phyloP scores from a whole-genome alignment of 2,888 invertebrate species.

The Sinhomidia bicolor region DNA sequence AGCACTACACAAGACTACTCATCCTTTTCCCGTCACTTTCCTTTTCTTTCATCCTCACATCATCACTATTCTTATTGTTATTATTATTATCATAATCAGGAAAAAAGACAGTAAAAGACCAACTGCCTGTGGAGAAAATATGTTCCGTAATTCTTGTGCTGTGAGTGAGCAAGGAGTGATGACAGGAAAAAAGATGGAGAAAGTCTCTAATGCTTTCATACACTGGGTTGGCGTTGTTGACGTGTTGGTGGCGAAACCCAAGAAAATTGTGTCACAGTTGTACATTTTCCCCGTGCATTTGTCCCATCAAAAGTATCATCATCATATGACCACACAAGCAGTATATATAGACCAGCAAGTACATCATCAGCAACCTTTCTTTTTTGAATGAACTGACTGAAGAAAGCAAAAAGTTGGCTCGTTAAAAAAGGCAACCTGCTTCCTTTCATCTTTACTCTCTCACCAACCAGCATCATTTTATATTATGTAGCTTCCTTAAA shows the following conservation, averaged over 20 bases:
- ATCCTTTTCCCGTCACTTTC: slow-evolving; percentile 23
- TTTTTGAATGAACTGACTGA: neutral
- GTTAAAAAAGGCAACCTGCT: slow-evolving; percentile 39
- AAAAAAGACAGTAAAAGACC: slow-evolving; percentile 49
- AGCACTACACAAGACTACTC: neutral
- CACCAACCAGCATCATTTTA: neutral
- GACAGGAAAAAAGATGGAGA: slow-evolving; percentile 3
- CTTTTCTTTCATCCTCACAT: slow-evolving; percentile 46
- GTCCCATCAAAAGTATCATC: slow-evolving; percentile 48
- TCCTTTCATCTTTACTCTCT: slow-evolving; percentile 29
- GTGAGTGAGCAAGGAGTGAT: slow-evolving; percentile 21
- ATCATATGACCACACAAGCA: neutral
- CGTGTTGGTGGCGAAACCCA: slow-evolving; percentile 1
- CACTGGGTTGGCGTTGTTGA: slow-evolving; percentile 17
- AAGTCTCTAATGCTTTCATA: slow-evolving; percentile 31
- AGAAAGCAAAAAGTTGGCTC: slow-evolving; percentile 8
- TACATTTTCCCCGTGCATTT: slow-evolving; percentile 61
- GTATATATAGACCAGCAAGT: too few relatives aligned
- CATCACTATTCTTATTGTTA: slow-evolving; percentile 59
- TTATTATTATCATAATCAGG: slow-evolving; percentile 67
- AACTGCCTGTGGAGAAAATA: slow-evolving; percentile 61
- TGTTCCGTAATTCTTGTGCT: slow-evolving; percentile 48
- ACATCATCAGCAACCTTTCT: neutral
- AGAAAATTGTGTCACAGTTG: slow-evolving; percentile 55
- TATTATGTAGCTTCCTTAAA: neutral